Base-by-base conservation (phyloP, 2,113 vertebrate species). In the Zapornia atra region DNA sequence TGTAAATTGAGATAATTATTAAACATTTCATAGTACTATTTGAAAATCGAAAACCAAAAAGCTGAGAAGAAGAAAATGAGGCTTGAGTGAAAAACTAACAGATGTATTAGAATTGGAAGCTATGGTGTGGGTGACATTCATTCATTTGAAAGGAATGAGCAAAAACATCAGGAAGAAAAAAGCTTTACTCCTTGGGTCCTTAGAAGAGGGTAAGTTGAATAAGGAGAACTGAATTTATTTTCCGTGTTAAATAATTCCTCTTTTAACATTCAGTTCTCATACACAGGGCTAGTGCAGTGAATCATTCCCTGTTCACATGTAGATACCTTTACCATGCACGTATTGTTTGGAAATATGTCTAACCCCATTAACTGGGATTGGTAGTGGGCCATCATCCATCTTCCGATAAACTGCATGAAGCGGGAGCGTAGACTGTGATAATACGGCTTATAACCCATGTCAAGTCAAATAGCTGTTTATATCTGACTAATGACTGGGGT, bases 401-500 rank as follows among this genome's bases (percentile, higher is more conserved):
- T 94, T 65, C 79, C 0, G 9, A 72, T 63, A 63, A 89, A 42
- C 18, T 2, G 38, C 48, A 38, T 36, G 4, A 14, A 77, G 48
- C 31, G 8, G n/a, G 86, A 82, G 73, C 38, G 2, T 82, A 17
- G 71, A 18, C 34, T 60, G 88, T 65, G 80, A 71, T 92, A 87
- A 71, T 66, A 42, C 4, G 5, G 28, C 50, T 46, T 61, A 38
- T 64, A 53, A 72, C 65, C 57, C 57, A 4, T 24, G 70, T 42
- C 86, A 22, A 63, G 31, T 80, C 88, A 71, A 51, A 70, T 60
- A 78, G 48, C 51, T 95, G 14, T 86, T 97, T 81, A 21, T 81
- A 54, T 78, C 92, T 96, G 72, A 86, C 84, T 92, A 54, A 93
- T 86, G 86, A 56, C 87, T 65, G 59, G 88, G 94, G 38, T 81